phyloP scores from a whole-genome alignment of 2,797 vertebrate species.

The Aldrovandia affinis region DNA sequence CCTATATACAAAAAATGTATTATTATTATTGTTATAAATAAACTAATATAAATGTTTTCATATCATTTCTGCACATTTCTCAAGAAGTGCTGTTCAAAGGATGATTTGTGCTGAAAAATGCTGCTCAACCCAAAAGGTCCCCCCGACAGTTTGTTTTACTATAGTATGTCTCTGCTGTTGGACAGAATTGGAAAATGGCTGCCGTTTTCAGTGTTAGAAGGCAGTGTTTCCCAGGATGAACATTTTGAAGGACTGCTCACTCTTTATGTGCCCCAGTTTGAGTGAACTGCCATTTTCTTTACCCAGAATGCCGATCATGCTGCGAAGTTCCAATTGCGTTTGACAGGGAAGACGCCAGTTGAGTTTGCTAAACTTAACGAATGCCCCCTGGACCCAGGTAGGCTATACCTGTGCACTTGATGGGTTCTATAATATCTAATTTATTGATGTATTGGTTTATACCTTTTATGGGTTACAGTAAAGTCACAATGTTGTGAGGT shows the following conservation, averaged over 20 bases:
- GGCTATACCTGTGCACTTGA: neutral
- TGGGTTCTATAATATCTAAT: neutral
- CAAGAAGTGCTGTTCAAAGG: neutral
- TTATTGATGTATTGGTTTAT: neutral
- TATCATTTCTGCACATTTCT: neutral
- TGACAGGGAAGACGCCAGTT: constrained; percentile 91
- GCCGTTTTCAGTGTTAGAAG: neutral
- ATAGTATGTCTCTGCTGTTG: neutral
- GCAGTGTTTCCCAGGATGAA: neutral
- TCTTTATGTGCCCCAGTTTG: neutral
- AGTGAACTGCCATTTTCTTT: constrained; percentile 30
- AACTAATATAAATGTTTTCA: neutral
- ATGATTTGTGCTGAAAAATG: neutral
- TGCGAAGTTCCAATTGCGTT: constrained; percentile 96
- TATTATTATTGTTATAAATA: too few relatives aligned
- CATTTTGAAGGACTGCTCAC: neutral
- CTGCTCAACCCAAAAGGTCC: neutral
- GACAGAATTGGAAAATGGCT: too few relatives aligned
- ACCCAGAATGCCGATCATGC: constrained; percentile 96
- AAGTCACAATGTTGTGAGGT: neutral
- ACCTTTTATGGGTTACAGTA: neutral
- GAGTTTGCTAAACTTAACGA: constrained; percentile 96
- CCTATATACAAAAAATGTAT: too few relatives aligned
- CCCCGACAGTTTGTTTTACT: neutral
- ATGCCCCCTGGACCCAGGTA: constrained; percentile 97